A percentile compares a stretch with the other conserved stretches of the same genome.
Evolutionary conservation across 2,888 invertebrate species (phyloP).

Genomic region (Chloroclystis v-ata): DNA sequence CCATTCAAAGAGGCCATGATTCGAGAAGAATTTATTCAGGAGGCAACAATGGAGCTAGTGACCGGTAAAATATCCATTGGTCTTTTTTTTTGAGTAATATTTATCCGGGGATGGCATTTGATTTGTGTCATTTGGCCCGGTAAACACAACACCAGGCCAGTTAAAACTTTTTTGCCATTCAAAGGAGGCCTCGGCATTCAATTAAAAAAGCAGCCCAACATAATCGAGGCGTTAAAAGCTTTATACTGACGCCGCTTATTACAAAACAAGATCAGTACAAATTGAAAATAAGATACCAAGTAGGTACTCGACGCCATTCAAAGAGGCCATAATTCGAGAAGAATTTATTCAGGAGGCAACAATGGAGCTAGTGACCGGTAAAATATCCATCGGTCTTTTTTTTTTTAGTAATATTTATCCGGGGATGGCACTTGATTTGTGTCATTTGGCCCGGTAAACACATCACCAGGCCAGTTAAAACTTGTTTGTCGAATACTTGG

Average conservation of each 20-base stretch:
- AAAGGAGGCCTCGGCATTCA: too few relatives aligned
- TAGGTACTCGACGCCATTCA: slow-evolving; percentile 7
- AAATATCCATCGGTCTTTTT: not conserved
- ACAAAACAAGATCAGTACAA: not conserved
- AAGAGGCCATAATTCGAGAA: slow-evolving; percentile 7
- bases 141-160: too few relatives aligned
- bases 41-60: slow-evolving; percentile 6
- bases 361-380: slow-evolving; percentile 6
- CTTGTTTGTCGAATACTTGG: too few relatives aligned
- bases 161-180: too few relatives aligned
- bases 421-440: too few relatives aligned
- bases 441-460: too few relatives aligned
- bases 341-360: slow-evolving; percentile 7
- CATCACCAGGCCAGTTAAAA: too few relatives aligned
- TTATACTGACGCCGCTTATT: not conserved
- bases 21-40: slow-evolving; percentile 9
- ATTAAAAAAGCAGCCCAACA: slow-evolving; percentile 9
- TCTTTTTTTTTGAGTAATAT: too few relatives aligned
- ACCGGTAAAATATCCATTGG: slow-evolving; percentile 3
- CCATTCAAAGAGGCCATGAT: slow-evolving; percentile 6
- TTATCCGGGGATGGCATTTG: too few relatives aligned
- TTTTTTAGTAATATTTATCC: too few relatives aligned
- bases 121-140: too few relatives aligned
- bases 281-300: slow-evolving; percentile 8
- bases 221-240: slow-evolving; percentile 2